A percentile compares a stretch with the other conserved stretches of the same genome.
These are phyloP conservation scores for Drosophila siamana DNA, from an alignment of 2,888 invertebrate species.

Conservation along the genomic window DNA sequence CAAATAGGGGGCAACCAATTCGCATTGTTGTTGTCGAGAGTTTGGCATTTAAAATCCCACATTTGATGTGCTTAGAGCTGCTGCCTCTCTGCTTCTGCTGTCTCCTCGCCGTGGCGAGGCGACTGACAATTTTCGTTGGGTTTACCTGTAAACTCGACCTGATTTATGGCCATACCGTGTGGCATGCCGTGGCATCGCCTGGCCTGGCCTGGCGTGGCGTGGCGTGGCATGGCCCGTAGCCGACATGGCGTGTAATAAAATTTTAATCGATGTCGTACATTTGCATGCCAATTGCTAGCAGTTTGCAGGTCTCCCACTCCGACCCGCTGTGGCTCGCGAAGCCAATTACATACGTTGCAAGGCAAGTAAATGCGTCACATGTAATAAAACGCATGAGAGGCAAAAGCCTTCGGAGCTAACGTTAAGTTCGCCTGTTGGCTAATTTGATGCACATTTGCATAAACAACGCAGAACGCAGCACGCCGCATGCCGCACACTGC, in stretches of 20 bases:
- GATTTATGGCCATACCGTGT: constrained; percentile 69
- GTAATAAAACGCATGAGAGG: constrained; percentile 73
- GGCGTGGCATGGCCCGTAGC: constrained; percentile 55
- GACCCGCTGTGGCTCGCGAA: neutral
- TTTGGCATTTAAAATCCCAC: constrained; percentile 81
- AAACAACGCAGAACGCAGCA: constrained; percentile 55
- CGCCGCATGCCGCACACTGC: no score
- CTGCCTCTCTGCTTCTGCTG: constrained; percentile 20
- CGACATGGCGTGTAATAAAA: constrained; percentile 81
- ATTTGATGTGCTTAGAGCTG: constrained; percentile 77
- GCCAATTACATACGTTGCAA: constrained; percentile 57
- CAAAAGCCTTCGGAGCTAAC: constrained; percentile 46
- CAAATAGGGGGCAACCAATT: constrained; percentile 24
- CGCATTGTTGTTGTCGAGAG: constrained; percentile 48
- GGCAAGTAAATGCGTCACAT: constrained; percentile 74
- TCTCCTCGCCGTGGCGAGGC: constrained; percentile 28
- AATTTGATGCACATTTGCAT: constrained; percentile 75
- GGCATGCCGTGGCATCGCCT: constrained; percentile 21
- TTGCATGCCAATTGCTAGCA: constrained; percentile 78
- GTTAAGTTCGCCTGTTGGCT: constrained; percentile 46
- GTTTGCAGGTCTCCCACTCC: constrained; percentile 31
- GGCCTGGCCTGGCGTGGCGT: constrained; percentile 46
- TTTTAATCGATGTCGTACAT: constrained; percentile 82
- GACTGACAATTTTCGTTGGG: constrained; percentile 78
- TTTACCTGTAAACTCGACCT: constrained; percentile 80